phyloP scores from a whole-genome alignment of 2,113 vertebrate genomes.

The Mola mola region DNA sequence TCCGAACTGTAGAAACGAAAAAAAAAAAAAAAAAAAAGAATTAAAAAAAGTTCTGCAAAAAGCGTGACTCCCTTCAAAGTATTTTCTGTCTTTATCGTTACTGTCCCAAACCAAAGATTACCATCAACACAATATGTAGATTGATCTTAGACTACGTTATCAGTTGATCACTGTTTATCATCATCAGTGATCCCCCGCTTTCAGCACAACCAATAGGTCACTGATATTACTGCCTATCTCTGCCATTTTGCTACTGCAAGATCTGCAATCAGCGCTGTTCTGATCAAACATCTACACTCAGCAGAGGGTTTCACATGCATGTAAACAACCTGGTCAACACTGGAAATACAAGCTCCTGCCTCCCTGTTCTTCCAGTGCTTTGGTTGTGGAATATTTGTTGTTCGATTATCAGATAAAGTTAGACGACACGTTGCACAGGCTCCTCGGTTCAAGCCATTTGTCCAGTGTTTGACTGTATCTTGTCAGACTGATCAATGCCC shows the following conservation, averaged over 20 bases:
- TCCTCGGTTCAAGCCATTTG: neutral
- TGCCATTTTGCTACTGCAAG: constrained; percentile 12
- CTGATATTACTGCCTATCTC: too few relatives aligned
- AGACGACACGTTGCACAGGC: neutral
- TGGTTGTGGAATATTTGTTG: neutral
- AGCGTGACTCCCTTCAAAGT: constrained; percentile 1
- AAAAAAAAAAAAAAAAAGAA: too few relatives aligned
- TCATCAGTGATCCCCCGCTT: too few relatives aligned
- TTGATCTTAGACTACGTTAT: too few relatives aligned
- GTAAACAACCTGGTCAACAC: neutral
- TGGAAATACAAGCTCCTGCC: neutral
- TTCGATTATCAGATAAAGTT: neutral
- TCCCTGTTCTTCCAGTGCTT: neutral
- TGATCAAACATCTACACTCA: constrained; percentile 8
- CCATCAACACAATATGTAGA: too few relatives aligned
- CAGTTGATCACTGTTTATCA: too few relatives aligned
- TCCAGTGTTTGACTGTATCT: neutral
- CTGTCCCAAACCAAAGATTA: neutral
- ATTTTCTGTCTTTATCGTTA: neutral
- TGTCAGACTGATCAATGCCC: constrained; percentile 7
- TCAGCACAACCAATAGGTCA: too few relatives aligned
- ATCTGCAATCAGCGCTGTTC: constrained; percentile 15
- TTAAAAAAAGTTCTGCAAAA: constrained; percentile 24
- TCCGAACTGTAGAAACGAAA: too few relatives aligned
- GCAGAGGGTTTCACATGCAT: constrained; percentile 3